These are phyloP conservation scores for Nyctalus aviator DNA, from an alignment of 2,797 vertebrate species.

Conservation along the genomic window DNA sequence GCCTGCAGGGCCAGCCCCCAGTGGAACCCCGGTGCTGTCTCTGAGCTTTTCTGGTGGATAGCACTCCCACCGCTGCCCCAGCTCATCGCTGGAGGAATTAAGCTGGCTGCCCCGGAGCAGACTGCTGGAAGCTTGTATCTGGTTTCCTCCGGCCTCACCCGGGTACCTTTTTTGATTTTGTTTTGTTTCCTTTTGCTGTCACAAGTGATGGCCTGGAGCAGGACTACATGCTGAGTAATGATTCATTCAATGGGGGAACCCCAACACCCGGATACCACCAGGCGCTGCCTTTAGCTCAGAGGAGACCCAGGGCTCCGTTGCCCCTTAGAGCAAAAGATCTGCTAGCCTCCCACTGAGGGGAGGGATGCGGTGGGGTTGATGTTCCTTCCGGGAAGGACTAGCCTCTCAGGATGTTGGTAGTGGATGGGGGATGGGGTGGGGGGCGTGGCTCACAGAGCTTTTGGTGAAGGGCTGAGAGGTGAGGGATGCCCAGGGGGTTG, in stretches of 20 bases:
- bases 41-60: background rate
- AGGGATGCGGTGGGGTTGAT: accelerated
- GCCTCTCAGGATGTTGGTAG: too few species aligned
- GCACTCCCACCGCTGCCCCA: background rate
- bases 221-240: background rate
- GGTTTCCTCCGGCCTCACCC: too few species aligned
- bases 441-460: background rate
- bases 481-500: background rate
- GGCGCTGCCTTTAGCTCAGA: background rate
- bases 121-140: background rate
- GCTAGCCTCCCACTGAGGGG: background rate
- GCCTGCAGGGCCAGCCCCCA: background rate
- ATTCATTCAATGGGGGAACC: background rate
- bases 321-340: background rate
- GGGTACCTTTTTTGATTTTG: background rate
- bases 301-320: background rate
- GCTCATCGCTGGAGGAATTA: background rate
- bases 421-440: too few species aligned
- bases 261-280: accelerated
- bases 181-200: background rate
- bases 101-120: background rate
- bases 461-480: background rate
- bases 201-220: background rate
- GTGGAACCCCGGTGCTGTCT: background rate
- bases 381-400: background rate